Conservation (phyloP, 2,888 invertebrate species). For the Brachypterus glaber region DNA sequence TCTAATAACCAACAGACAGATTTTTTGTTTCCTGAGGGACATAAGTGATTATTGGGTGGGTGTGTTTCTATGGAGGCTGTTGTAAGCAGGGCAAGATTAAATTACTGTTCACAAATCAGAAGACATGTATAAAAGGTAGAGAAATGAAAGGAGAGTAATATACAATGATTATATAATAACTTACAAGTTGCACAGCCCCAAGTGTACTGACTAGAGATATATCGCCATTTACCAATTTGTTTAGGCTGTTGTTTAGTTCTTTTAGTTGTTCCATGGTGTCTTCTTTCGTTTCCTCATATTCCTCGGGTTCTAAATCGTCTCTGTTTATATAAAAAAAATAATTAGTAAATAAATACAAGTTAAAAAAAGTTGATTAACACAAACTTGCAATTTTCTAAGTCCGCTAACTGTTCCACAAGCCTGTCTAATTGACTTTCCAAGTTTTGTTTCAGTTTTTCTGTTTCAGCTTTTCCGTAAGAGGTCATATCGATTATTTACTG, state of each 20-base stretch:
- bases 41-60: no score
- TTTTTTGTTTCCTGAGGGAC: no score
- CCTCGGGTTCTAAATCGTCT: conserved; percentile 51
- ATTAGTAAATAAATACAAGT: conserved; percentile 5
- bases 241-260: conserved; percentile 56
- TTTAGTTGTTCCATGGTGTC: conserved; percentile 63
- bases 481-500: conserved; percentile 33
- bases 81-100: no score
- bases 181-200: conserved; percentile 56
- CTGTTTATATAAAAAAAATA: conserved; percentile 34
- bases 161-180: no score
- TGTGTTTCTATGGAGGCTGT: no score
- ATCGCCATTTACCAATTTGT: conserved; percentile 55
- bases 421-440: conserved; percentile 59
- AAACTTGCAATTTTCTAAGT: conserved; percentile 61
- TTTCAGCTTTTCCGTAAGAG: conserved; percentile 51
- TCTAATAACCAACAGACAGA: no score
- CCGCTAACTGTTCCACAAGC: conserved; percentile 57
- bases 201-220: conserved; percentile 56
- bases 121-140: no score
- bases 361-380: conserved; percentile 15
- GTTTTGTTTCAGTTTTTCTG: conserved; percentile 52
- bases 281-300: conserved; percentile 58
- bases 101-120: no score
- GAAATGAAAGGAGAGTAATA: no score